Evolutionary conservation across 2,797 vertebrate species (phyloP), one percentile per base, ranked within the genome.

Genomic region (Helostoma temminkii): DNA sequence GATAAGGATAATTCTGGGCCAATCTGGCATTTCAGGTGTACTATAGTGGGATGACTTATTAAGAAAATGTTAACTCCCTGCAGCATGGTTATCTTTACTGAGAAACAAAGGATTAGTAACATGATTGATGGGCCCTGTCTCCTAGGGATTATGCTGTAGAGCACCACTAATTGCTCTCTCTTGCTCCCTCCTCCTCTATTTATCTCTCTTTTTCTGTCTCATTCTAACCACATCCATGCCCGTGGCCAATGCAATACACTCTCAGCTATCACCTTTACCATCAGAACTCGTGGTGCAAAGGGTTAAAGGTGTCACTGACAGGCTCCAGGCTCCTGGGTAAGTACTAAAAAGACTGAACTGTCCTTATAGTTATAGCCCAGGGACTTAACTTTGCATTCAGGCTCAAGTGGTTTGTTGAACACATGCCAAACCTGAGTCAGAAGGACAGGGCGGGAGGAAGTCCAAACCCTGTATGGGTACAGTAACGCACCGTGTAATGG

Each of bases 71-170:
- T 88, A 90, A 87, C 84, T 91, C 90, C 90, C 88, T 75, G 74
- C 83, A 90, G 89, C 88, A 60, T 70, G 80, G 89, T 92, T 91
- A 91, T 91, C 91, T 91, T 90, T 86, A 89, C 89, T 82, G 88
- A 88, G 87, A 89, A 91, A 90, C 88, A 92, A 91, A 90, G 89
- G 88, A 89, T 91, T 90, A 91, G 85, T 78, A 80, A 48, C 71
- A 67, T 91, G 91, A 92, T 90, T 91, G 91, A 92, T 92, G 88
- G 90, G 85, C 74, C 86, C 78, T 76, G 91, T 91, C 91, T 91
- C 85, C 59, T 1, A 83, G 91, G 91, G 90, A 90, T 90, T 88
- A 88, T 62, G 80, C 88, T 84, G 88, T 73, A 84, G 87, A 90
- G 84, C 78, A 71, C 81, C 68, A 63, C 86, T 90, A 92, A 92